These are phyloP conservation scores for Mus caroli DNA, from an alignment of 2,797 vertebrate genomes.

Conservation along the genomic window DNA sequence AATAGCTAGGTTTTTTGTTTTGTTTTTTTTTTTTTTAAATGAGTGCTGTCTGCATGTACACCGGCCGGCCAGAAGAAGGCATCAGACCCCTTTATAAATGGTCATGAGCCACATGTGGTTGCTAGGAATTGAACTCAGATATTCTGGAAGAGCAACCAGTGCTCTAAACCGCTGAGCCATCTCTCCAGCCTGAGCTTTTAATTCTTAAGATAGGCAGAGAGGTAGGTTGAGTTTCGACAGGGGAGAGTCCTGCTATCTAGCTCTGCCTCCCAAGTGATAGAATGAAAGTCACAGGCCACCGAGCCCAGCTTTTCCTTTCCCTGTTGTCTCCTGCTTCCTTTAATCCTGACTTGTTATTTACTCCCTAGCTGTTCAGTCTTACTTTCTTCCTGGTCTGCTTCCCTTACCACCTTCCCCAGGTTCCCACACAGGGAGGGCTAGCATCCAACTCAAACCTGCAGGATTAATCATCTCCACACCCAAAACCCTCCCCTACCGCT, in stretches of 20 bases:
- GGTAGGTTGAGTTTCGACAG: neutral
- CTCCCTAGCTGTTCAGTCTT: neutral
- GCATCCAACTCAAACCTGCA: neutral
- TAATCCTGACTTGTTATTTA: neutral
- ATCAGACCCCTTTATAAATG: no score
- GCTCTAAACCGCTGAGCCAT: no score
- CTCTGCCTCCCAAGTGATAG: no score
- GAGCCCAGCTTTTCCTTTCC: neutral
- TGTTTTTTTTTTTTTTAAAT: no score
- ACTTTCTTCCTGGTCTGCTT: neutral
- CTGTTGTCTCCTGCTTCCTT: neutral
- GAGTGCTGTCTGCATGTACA: no score
- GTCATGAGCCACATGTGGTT: no score
- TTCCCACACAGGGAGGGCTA: neutral
- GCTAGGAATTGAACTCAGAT: no score
- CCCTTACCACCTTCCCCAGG: neutral
- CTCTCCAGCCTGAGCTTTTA: neutral
- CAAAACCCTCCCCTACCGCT: neutral
- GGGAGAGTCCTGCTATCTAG: neutral
- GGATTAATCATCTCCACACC: neutral
- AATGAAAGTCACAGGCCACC: no score
- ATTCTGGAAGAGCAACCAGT: no score
- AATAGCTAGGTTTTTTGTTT: neutral
- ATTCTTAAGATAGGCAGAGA: neutral
- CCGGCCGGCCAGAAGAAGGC: no score